Conservation (phyloP, 2,113 vertebrate genomes). For the Bubo blakistoni region DNA sequence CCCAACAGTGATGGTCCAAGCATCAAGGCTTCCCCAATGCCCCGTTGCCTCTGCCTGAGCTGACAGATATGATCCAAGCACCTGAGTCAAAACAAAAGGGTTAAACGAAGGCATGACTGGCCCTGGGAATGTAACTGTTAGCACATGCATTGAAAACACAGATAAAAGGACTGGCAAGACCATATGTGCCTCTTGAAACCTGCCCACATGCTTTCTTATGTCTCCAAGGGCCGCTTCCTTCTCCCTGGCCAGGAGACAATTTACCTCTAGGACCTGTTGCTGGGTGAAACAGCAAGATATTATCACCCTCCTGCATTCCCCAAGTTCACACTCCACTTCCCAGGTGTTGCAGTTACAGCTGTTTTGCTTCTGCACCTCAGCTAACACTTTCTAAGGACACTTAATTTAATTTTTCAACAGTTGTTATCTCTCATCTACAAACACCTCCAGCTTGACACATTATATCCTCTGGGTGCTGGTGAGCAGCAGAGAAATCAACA, state of each 20-base stretch:
- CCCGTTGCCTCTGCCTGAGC: neutral
- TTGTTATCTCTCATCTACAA: constrained; percentile 15
- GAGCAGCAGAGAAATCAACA: neutral
- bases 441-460: neutral
- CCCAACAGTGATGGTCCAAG: too few relatives aligned
- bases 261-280: neutral
- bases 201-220: neutral
- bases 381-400: neutral
- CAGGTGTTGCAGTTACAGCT: constrained; percentile 9
- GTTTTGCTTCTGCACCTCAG: neutral
- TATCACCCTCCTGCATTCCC: neutral
- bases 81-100: neutral
- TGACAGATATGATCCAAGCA: neutral
- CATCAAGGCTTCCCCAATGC: fast-evolving
- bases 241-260: neutral
- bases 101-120: neutral
- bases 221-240: neutral
- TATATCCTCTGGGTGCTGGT: neutral
- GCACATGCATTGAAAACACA: neutral
- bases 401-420: neutral
- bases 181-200: neutral
- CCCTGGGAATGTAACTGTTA: neutral
- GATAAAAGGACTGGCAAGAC: neutral
- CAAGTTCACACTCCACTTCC: neutral
- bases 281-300: constrained; percentile 25